Evolutionary conservation across 2,888 invertebrate genomes (phyloP).

Genomic region (Agonopterix arenella): DNA sequence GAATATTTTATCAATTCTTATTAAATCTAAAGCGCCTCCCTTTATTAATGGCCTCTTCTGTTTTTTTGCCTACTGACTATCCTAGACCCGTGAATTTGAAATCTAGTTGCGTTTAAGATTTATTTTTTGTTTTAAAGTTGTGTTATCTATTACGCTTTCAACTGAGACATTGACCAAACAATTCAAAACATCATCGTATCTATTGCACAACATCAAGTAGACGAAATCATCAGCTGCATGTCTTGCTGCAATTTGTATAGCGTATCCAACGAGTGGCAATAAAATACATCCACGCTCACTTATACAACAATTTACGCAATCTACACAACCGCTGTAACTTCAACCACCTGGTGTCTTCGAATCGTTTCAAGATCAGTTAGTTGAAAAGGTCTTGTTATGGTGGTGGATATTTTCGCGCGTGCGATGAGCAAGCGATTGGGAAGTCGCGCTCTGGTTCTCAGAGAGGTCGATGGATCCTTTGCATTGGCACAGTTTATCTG

Average conservation of each 20-base stretch:
- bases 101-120: background rate
- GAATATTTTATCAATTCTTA: too few relatives aligned
- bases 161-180: background rate
- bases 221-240: slow-evolving; percentile 24
- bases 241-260: slow-evolving; percentile 29
- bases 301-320: slow-evolving; percentile 40
- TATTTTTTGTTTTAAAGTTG: too few relatives aligned
- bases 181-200: too few relatives aligned
- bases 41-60: too few relatives aligned
- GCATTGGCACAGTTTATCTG: slow-evolving; percentile 13
- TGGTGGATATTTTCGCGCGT: slow-evolving; percentile 18
- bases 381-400: slow-evolving; percentile 16
- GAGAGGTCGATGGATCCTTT: slow-evolving; percentile 48
- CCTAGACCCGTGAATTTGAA: background rate
- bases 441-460: slow-evolving; percentile 47
- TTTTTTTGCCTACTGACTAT: too few relatives aligned
- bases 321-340: slow-evolving; percentile 17
- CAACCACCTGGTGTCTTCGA: slow-evolving; percentile 14
- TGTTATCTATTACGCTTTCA: background rate
- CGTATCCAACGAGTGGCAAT: slow-evolving; percentile 14
- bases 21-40: too few relatives aligned
- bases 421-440: slow-evolving; percentile 22
- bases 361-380: too few relatives aligned
- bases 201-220: slow-evolving; percentile 24
- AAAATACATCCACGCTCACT: slow-evolving; percentile 32